These are phyloP conservation scores for Syritta pipiens DNA, from an alignment of 2,888 invertebrate species.

Conservation along the genomic window DNA sequence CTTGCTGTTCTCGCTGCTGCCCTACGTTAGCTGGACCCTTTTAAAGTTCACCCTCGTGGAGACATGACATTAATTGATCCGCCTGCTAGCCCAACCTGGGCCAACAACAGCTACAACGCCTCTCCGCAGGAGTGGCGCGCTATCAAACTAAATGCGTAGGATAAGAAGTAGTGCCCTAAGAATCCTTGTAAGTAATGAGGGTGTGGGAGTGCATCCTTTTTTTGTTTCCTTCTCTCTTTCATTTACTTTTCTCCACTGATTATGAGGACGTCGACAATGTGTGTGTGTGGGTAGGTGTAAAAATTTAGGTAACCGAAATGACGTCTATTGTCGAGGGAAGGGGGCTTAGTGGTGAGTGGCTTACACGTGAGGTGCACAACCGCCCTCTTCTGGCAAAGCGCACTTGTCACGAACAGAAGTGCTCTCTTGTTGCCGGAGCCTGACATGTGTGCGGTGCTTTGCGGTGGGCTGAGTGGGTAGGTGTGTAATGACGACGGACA, in stretches of 20 bases:
- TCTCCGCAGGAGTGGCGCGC: conserved; percentile 35
- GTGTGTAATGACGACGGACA: too few relatives aligned
- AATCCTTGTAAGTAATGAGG: conserved; percentile 46
- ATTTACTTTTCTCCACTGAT: neutral
- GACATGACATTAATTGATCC: conserved; percentile 64
- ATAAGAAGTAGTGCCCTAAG: conserved; percentile 59
- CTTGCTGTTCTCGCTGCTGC: conserved; percentile 56
- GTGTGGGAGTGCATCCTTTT: conserved; percentile 31
- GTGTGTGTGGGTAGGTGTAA: conserved; percentile 28
- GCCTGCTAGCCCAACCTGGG: neutral
- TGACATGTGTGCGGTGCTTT: neutral
- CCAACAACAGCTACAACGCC: conserved; percentile 9
- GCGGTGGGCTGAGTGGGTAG: neutral
- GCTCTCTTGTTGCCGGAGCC: neutral
- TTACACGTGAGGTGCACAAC: neutral
- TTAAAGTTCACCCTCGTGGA: conserved; percentile 32
- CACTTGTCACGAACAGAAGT: conserved; percentile 19
- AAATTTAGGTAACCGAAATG: conserved; percentile 24
- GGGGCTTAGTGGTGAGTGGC: conserved; percentile 8
- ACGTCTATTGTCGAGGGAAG: conserved; percentile 31
- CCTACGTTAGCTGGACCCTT: conserved; percentile 63
- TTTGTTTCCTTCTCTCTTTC: neutral
- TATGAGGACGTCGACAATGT: conserved; percentile 5
- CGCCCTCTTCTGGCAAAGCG: neutral
- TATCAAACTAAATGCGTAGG: conserved; percentile 58